phyloP scores from a whole-genome alignment of 1,140 invertebrate genomes.

The Orius insidiosus region DNA sequence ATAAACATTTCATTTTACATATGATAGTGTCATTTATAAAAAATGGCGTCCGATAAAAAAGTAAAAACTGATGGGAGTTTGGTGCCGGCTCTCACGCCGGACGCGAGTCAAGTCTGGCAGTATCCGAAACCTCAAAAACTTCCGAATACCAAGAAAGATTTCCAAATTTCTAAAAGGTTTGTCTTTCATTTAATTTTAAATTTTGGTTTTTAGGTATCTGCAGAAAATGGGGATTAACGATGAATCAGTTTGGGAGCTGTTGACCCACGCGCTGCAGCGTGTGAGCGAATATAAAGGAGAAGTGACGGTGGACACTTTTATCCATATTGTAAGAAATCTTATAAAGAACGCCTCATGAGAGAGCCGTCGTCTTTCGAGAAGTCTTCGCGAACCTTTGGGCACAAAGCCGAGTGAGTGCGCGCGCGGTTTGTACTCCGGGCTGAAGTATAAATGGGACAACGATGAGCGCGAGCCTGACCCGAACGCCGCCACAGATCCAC shows the following conservation, averaged over 20 bases:
- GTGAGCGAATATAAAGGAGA: slow-evolving; percentile 7
- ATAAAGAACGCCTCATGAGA: not conserved
- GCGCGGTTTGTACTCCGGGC: not conserved
- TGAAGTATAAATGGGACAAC: slow-evolving; percentile 3
- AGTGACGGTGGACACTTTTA: slow-evolving; percentile 5
- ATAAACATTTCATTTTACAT: too few relatives aligned
- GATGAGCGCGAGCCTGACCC: slow-evolving; percentile 2
- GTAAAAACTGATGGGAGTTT: too few relatives aligned
- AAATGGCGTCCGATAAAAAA: too few relatives aligned
- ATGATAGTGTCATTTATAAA: too few relatives aligned
- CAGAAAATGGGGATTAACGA: slow-evolving; percentile 5
- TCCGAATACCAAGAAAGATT: too few relatives aligned
- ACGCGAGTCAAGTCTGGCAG: too few relatives aligned
- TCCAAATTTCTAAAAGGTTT: too few relatives aligned
- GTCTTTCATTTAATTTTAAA: too few relatives aligned
- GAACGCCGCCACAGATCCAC: slow-evolving; percentile 3
- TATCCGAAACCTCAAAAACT: too few relatives aligned
- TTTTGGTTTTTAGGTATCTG: not conserved
- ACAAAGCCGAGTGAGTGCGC: not conserved
- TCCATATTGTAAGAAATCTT: not conserved
- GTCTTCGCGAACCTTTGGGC: not conserved
- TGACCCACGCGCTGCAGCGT: slow-evolving; percentile 1
- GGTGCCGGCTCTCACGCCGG: too few relatives aligned
- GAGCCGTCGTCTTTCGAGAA: slow-evolving; percentile 1
- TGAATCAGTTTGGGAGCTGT: slow-evolving; percentile 6